These are phyloP conservation scores for Rhyzopertha dominica DNA, from an alignment of 1,140 invertebrate species.

Conservation along the genomic window DNA sequence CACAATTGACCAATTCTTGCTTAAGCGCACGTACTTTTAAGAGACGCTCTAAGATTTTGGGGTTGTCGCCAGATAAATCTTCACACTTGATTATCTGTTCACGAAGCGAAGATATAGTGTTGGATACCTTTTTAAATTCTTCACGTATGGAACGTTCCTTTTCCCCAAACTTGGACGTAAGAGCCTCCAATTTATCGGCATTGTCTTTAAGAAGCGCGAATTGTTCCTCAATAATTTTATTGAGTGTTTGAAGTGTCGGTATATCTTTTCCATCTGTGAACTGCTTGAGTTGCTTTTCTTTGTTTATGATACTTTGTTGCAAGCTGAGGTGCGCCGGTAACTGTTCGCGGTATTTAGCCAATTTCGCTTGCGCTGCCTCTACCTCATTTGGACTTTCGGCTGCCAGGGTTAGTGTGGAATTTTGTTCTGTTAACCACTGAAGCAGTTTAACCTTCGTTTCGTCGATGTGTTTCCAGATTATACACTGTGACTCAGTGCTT, in stretches of 20 bases:
- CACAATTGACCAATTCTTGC: conserved; percentile 59
- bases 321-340: conserved; percentile 70
- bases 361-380: conserved; percentile 68
- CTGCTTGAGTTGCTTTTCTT: conserved; percentile 74
- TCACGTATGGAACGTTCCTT: conserved; percentile 68
- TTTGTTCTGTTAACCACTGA: conserved; percentile 78
- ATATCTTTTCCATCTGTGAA: conserved; percentile 70
- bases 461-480: conserved; percentile 89
- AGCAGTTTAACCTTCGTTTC: conserved; percentile 76
- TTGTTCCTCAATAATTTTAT: conserved; percentile 67
- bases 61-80: conserved; percentile 82
- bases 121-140: conserved; percentile 64
- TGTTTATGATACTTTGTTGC: conserved; percentile 68
- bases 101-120: conserved; percentile 67
- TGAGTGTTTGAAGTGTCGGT: conserved; percentile 63
- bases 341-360: conserved; percentile 83
- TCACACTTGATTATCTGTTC: conserved; percentile 87
- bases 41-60: conserved; percentile 73
- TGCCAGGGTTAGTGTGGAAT: conserved; percentile 66
- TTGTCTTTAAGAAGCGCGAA: conserved; percentile 70
- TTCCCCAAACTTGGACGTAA: conserved; percentile 64
- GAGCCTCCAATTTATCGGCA: conserved; percentile 68
- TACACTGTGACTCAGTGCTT: conserved; percentile 78
- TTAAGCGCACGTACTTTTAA: conserved; percentile 68
- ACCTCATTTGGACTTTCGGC: conserved; percentile 72